Evolutionary conservation across 1,140 invertebrate genomes (phyloP), one percentile per base, ranked within the genome.

Genomic region (Cherax quadricarinatus): DNA sequence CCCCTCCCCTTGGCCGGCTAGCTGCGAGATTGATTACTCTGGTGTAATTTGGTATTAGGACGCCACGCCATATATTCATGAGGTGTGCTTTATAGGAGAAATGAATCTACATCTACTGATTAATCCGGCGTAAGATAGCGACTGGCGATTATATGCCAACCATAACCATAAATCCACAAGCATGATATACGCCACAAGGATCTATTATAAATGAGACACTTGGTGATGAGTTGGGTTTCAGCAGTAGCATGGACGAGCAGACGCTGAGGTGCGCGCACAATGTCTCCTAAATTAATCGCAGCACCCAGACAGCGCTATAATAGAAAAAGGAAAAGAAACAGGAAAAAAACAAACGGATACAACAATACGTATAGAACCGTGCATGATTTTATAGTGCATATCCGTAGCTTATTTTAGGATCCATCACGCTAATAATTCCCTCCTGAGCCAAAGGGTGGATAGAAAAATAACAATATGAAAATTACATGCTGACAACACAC

Each of bases 381-480:
- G 88, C 88, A 85, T 90, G 88, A 90, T 84, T 90, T 84, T 90
- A 84, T 90, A 57, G 62, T 90, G 88, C 81, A 84, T 90, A 84
- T 84, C 81, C 81, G 88, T 90, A 90, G 88, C 88, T 84, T 90
- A 90, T 90, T 90, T 90, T 75, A 75, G 88, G 88, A 90, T 84
- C 82, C 88, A 73, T 73, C 70, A 62, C 81, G 89, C 89, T 91
- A 91, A 91, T 91, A 91, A 91, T 86, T 86, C 84, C 89, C 70
- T 86, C 81, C 89, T 91, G 83, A 91, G 82, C 89, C 84, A 91
- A 91, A 86, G 89, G 83, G 70, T 70, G 57, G 49, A 86, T 80
- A 84, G 80, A 91, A 91, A 91, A 91, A 91, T 83, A 57, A 81
- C 84, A 90, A 90, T 90, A 57, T 90, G 88, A 90, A 90, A 84